These are phyloP conservation scores for Galerucella calmariensis DNA, from an alignment of 2,888 invertebrate species.

Conservation along the genomic window DNA sequence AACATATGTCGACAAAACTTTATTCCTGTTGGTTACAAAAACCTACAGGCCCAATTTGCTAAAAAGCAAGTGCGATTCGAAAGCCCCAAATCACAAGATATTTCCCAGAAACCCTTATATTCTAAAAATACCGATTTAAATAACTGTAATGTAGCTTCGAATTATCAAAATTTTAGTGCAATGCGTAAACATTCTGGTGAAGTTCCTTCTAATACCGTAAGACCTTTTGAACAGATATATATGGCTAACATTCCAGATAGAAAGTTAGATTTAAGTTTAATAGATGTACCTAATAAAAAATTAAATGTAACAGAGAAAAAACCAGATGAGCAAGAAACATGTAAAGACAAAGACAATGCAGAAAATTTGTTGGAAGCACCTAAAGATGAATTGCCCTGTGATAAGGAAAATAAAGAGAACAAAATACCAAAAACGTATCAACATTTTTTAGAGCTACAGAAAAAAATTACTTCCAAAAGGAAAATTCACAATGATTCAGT, in stretches of 20 bases:
- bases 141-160: not conserved
- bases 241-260: slow-evolving; percentile 62
- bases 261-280: slow-evolving; percentile 61
- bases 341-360: not conserved
- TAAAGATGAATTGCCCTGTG: not conserved
- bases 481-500: slow-evolving; percentile 47
- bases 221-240: slow-evolving; percentile 60
- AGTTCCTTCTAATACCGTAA: not conserved
- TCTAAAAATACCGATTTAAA: slow-evolving; percentile 29
- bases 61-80: slow-evolving; percentile 63
- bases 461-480: slow-evolving; percentile 35
- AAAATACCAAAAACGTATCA: slow-evolving; percentile 50
- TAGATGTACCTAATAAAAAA: slow-evolving; percentile 51
- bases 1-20: slow-evolving; percentile 28
- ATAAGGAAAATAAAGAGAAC: slow-evolving; percentile 37
- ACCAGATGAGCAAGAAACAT: slow-evolving; percentile 1
- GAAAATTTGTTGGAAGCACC: not conserved
- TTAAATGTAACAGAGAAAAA: slow-evolving; percentile 11
- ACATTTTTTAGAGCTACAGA: slow-evolving; percentile 49
- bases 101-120: slow-evolving; percentile 38
- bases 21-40: slow-evolving; percentile 15
- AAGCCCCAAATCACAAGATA: slow-evolving; percentile 48
- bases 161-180: slow-evolving; percentile 22
- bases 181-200: slow-evolving; percentile 21
- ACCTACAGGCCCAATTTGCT: slow-evolving; percentile 37